A percentile compares a stretch with the other conserved stretches of the same genome.
Conservation (phyloP, 2,888 invertebrate genomes). For the Masnerella sp. region DNA sequence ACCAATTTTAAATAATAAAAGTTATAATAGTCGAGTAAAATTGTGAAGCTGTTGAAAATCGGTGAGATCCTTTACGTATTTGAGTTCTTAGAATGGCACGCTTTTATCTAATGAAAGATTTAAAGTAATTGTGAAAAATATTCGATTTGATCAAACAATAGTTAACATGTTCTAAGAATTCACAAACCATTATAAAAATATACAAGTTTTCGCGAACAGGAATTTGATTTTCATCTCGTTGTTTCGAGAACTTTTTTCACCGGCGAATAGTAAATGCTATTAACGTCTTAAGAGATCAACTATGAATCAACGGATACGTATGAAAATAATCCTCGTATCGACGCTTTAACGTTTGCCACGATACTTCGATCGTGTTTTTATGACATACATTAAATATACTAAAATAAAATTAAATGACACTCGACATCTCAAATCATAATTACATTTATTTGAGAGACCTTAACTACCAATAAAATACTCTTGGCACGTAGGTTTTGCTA, state of each 20-base stretch:
- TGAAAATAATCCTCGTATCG: no score
- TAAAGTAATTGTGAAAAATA: no score
- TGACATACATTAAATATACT: no score
- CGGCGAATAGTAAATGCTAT: conserved; percentile 39
- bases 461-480: no score
- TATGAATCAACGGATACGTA: conserved; percentile 30
- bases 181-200: conserved; percentile 41
- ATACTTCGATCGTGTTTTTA: no score
- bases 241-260: background rate
- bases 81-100: conserved; percentile 37
- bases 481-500: no score
- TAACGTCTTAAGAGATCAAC: conserved; percentile 43
- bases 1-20: conserved; percentile 21
- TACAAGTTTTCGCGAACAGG: conserved; percentile 17
- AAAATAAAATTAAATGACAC: no score
- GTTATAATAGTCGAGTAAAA: conserved; percentile 6
- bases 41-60: conserved; percentile 37
- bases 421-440: no score
- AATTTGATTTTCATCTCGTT: conserved; percentile 30
- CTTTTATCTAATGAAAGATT: background rate
- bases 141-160: no score
- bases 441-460: no score
- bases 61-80: conserved; percentile 26
- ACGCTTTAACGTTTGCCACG: no score
- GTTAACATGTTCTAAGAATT: conserved; percentile 43